Evolutionary conservation across 2,113 vertebrate genomes (phyloP).

Genomic region (Dipodomys spectabilis): DNA sequence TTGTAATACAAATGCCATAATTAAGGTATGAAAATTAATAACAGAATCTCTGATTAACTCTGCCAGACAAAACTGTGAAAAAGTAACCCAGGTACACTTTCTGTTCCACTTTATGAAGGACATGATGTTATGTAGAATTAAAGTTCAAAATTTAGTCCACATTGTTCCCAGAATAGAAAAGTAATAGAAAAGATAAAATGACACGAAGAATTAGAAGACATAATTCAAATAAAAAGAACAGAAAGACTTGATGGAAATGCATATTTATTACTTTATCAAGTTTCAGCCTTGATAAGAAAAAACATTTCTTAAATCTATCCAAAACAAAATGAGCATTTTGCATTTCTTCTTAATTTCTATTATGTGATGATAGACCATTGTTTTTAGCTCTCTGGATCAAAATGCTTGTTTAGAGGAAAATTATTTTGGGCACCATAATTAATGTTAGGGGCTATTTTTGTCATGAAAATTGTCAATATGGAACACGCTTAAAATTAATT

Average conservation of each 20-base stretch:
- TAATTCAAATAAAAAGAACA: background rate
- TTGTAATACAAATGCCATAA: background rate
- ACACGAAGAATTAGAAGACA: background rate
- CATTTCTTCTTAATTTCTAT: conserved; percentile 41
- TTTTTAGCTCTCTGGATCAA: conserved; percentile 38
- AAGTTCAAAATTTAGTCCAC: background rate
- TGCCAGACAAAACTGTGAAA: background rate
- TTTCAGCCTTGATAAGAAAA: background rate
- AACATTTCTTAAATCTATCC: conserved; percentile 23
- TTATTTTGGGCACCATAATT: conserved; percentile 16
- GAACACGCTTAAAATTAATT: conserved; percentile 69
- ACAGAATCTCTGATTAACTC: background rate
- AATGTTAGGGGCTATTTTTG: background rate
- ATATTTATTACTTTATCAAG: conserved; percentile 8
- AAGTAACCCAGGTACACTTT: background rate
- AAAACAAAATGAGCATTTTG: conserved; percentile 60
- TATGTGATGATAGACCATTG: background rate
- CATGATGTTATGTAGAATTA: background rate
- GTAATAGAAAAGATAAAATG: conserved; percentile 38
- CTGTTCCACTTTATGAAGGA: background rate
- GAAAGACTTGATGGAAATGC: background rate
- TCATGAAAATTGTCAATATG: conserved; percentile 33
- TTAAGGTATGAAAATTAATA: background rate
- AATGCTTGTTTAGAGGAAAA: conserved; percentile 55
- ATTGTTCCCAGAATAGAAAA: background rate